Base-by-base conservation (phyloP, 2,888 invertebrate genomes). In the Euzophera pinguis region DNA sequence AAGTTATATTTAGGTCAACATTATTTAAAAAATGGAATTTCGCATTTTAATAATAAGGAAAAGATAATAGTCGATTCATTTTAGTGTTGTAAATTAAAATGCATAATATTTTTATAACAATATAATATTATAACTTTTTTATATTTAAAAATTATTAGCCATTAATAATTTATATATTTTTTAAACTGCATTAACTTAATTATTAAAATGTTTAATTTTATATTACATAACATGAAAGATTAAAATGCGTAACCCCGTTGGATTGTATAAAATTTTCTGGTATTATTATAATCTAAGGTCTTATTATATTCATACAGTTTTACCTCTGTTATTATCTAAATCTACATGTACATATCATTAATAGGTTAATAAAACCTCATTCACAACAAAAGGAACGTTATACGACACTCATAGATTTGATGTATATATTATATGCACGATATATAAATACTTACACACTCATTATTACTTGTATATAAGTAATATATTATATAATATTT, bases 311-410 rank as follows among this genome's bases (percentile, higher is more conserved):
- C 63, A 60, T 57, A 74, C 62, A 60, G 56, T 67, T 61, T 73
- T 69, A 76, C 77, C 76, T 73, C 67, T 70, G 68, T 66, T 69
- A 69, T 68, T 68, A 60, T 63, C 78, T 81, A 79, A 73, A 53
- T 64, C 81, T 84, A 82, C 75, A 80, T 78, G 75, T 78, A 77
- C 65, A 77, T 66, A 61, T 65, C 64, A 22, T 68, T 67, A 73
- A 69, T 64, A 73, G 78, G 75, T 79, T 79, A 81, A 81, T 82
- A 84, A 75, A 81, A 86, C 79, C 75, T 67, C 73, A 75, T 77
- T 73, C 71, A 76, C 75, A 79, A 80, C 78, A 84, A 81, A 60
- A 87, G 84, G 80, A 88, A 88, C 80, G 78, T 80, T 79, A 58
- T 73, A 86, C 85, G 75, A 87, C 86, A 89, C 69, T 65, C 68